These are phyloP conservation scores for Caenorhabditis sp. DNA, from an alignment of 2,888 invertebrate species.

Conservation along the genomic window DNA sequence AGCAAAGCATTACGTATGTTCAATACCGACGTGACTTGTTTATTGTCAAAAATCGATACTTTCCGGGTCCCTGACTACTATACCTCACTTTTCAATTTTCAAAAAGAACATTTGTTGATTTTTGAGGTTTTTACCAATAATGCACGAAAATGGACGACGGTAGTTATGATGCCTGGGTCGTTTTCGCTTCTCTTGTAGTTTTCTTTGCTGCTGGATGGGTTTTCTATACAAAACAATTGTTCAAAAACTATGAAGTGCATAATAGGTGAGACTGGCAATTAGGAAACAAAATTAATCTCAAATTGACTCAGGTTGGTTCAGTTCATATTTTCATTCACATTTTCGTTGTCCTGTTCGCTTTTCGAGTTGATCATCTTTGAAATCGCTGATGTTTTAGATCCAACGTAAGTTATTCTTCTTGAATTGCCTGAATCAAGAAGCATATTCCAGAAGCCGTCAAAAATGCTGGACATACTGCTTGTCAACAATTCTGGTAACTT, in stretches of 20 bases:
- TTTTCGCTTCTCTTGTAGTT: conserved; percentile 83
- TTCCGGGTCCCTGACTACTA: neutral
- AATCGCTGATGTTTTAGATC: conserved; percentile 94
- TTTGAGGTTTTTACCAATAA: conserved; percentile 28
- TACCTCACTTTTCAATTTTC: neutral
- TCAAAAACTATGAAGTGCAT: conserved; percentile 74
- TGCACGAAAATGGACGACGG: conserved; percentile 41
- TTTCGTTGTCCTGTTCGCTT: conserved; percentile 97
- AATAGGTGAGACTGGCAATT: conserved; percentile 53
- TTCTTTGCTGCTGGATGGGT: conserved; percentile 98
- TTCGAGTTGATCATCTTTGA: conserved; percentile 99
- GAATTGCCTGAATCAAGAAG: neutral
- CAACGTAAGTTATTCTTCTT: conserved; percentile 86
- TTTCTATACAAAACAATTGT: conserved; percentile 93
- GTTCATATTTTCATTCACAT: conserved; percentile 95
- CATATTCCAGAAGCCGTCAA: conserved; percentile 89
- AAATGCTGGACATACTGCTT: conserved; percentile 96
- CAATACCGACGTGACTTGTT: no score
- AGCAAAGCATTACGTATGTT: neutral
- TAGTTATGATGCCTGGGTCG: conserved; percentile 54
- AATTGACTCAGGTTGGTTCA: conserved; percentile 89
- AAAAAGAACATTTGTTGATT: neutral
- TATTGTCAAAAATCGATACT: neutral
- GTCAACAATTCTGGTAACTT: conserved; percentile 93
- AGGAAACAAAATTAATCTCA: neutral